Percentiles rank a stretch among this genome's conserved stretches.
Conservation (phyloP, 2,113 vertebrate genomes). For the Colossoma macropomum region DNA sequence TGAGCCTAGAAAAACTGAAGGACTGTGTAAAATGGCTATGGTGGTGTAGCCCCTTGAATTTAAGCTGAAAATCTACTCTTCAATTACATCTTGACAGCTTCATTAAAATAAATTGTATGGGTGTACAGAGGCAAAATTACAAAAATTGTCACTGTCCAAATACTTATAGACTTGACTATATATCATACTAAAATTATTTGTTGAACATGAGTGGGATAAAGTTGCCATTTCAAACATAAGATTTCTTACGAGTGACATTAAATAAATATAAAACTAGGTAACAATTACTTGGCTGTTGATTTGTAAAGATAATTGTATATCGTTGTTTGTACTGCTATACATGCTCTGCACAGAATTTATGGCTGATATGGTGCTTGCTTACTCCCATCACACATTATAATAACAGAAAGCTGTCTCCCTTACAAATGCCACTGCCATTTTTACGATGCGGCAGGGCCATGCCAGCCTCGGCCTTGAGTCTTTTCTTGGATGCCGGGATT, state of each 20-base stretch:
- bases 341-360: neutral
- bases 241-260: neutral
- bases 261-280: neutral
- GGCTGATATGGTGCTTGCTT: neutral
- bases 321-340: neutral
- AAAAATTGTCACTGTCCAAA: too few relatives aligned
- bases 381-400: neutral
- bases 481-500: neutral
- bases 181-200: too few relatives aligned
- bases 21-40: too few relatives aligned
- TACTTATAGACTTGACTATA: too few relatives aligned
- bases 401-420: conserved; percentile 5
- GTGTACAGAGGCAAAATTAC: too few relatives aligned
- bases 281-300: neutral
- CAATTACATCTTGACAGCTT: too few relatives aligned
- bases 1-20: too few relatives aligned
- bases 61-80: too few relatives aligned
- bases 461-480: neutral
- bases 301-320: neutral
- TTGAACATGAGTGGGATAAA: neutral
- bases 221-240: too few relatives aligned
- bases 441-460: neutral
- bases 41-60: too few relatives aligned
- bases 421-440: neutral
- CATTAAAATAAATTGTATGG: too few relatives aligned